A percentile compares a stretch with the other conserved stretches of the same genome.
These are phyloP conservation scores for Empidonax traillii DNA, from an alignment of 2,113 vertebrate species.

Conservation along the genomic window DNA sequence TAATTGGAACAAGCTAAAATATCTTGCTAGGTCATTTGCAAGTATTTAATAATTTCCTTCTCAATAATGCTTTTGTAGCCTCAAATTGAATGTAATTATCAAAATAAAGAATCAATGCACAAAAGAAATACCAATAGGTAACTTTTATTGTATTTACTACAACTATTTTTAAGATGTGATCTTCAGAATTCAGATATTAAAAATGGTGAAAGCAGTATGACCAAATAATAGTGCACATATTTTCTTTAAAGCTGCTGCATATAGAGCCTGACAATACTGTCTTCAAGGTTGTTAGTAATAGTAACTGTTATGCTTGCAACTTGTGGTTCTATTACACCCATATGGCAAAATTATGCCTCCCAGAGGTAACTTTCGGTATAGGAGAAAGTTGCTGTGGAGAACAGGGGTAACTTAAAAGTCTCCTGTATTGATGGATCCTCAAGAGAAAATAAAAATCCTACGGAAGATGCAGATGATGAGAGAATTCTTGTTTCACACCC, in stretches of 20 bases:
- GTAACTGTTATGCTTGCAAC: not conserved
- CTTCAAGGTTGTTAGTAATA: not conserved
- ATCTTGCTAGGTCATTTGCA: not conserved
- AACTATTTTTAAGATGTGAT: not conserved
- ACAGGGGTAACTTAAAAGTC: not conserved
- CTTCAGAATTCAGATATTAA: constrained; percentile 7
- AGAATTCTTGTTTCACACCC: not conserved
- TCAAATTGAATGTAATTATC: constrained; percentile 23
- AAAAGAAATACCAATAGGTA: not conserved
- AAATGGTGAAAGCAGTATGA: not conserved
- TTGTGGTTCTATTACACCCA: not conserved
- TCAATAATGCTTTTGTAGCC: not conserved
- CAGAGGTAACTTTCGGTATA: constrained; percentile 19
- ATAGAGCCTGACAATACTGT: not conserved
- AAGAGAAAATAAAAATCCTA: not conserved
- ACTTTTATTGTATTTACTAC: not conserved
- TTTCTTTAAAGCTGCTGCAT: not conserved
- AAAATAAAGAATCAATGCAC: constrained; percentile 8
- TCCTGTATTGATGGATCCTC: not conserved
- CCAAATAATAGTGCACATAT: not conserved
- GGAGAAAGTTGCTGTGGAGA: not conserved
- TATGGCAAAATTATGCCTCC: constrained; percentile 48
- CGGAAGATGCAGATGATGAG: not conserved
- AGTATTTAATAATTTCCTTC: constrained; percentile 15
- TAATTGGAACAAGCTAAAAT: constrained; percentile 7